Conservation (phyloP, 2,113 vertebrate species). For the Rhinopomastus cyanomelas region DNA sequence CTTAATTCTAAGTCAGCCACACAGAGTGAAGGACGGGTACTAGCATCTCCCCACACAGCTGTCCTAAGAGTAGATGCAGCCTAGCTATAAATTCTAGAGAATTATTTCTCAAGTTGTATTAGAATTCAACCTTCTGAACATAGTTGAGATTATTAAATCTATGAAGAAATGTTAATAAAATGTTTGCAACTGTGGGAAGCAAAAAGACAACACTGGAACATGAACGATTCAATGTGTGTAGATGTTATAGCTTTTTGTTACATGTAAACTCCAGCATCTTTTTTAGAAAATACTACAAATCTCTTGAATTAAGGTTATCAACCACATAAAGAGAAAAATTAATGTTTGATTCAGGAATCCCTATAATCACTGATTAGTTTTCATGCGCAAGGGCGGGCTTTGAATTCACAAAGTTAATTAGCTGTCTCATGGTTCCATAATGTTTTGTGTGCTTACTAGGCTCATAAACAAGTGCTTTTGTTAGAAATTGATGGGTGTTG, state of each 20-base stretch:
- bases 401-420: conserved; percentile 65
- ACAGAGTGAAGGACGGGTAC: background rate
- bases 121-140: background rate
- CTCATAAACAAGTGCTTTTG: conserved; percentile 45
- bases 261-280: background rate
- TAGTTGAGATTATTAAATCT: background rate
- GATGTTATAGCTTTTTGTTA: background rate
- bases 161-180: background rate
- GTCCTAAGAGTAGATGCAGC: background rate
- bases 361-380: conserved; percentile 60
- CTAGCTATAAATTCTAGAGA: background rate
- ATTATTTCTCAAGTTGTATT: background rate
- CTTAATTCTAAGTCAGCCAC: background rate
- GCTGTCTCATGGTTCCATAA: conserved; percentile 46
- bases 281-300: background rate
- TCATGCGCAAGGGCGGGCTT: conserved; percentile 45
- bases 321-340: background rate
- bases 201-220: background rate
- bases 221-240: background rate
- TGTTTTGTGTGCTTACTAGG: conserved; percentile 49
- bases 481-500: conserved; percentile 33
- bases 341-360: conserved; percentile 8
- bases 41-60: background rate
- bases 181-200: background rate
- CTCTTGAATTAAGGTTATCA: conserved; percentile 38